phyloP scores from a whole-genome alignment of 2,888 invertebrate genomes.

The Erebia epiphron region DNA sequence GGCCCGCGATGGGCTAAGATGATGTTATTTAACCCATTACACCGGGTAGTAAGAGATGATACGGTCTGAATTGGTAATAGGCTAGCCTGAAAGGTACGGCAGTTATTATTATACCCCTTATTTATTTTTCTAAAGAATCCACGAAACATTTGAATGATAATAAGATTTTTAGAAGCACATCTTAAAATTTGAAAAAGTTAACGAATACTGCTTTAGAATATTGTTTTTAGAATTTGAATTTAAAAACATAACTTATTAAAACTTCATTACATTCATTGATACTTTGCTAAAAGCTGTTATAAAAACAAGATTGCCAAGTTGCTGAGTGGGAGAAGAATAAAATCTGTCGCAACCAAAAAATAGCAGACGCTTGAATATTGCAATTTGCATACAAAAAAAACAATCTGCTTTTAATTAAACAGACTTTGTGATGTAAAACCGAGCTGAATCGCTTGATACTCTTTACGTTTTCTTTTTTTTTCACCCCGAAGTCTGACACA shows the following conservation, averaged over 20 bases:
- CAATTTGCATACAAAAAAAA: slow-evolving; percentile 10
- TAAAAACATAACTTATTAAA: background rate
- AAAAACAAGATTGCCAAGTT: background rate
- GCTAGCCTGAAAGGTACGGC: no score
- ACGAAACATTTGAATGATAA: no score
- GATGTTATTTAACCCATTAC: no score
- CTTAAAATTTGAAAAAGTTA: background rate
- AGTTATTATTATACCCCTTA: no score
- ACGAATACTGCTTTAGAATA: background rate
- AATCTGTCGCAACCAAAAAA: background rate
- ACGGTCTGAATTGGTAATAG: no score
- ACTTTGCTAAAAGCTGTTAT: no score
- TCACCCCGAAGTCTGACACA: background rate
- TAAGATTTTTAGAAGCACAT: background rate
- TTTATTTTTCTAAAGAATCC: no score
- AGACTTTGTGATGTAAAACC: slow-evolving; percentile 12
- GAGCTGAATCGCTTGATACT: slow-evolving; percentile 3
- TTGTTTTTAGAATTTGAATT: background rate
- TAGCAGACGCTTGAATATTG: background rate
- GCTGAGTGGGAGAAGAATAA: background rate
- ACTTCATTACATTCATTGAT: no score
- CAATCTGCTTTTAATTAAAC: slow-evolving; percentile 3
- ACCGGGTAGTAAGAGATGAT: no score
- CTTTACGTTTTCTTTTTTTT: slow-evolving; percentile 12
- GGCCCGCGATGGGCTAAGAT: no score